phyloP scores from a whole-genome alignment of 2,113 vertebrate genomes.

The Hemichromis elongatus region DNA sequence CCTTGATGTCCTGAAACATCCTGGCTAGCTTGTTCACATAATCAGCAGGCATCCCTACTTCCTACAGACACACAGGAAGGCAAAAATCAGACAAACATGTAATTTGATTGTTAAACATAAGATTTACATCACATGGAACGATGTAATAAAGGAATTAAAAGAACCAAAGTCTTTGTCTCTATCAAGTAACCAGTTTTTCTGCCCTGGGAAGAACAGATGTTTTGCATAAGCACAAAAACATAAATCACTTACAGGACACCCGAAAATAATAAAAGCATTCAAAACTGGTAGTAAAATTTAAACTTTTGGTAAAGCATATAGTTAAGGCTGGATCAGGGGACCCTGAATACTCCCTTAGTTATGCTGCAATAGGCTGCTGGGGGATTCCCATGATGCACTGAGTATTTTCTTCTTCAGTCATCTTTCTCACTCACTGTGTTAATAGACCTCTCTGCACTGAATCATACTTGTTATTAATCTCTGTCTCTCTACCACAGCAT shows the following conservation, averaged over 20 bases:
- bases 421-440: no score
- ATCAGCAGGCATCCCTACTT: slow-evolving; percentile 97
- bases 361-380: no score
- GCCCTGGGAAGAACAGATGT: neutral
- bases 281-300: neutral
- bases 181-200: neutral
- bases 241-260: neutral
- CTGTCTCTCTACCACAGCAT: no score
- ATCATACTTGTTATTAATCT: no score
- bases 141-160: neutral
- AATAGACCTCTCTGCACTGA: no score
- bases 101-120: neutral
- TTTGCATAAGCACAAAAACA: neutral
- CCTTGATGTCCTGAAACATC: slow-evolving; percentile 99
- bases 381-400: no score
- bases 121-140: neutral
- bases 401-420: no score
- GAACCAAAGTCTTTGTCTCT: neutral
- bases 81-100: neutral
- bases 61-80: slow-evolving; percentile 64
- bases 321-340: neutral
- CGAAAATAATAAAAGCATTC: accelerated
- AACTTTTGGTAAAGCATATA: neutral
- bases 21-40: slow-evolving; percentile 97
- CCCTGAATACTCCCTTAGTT: no score